Conservation (phyloP, 2,113 vertebrate species). For the Muscicapa adusta region DNA sequence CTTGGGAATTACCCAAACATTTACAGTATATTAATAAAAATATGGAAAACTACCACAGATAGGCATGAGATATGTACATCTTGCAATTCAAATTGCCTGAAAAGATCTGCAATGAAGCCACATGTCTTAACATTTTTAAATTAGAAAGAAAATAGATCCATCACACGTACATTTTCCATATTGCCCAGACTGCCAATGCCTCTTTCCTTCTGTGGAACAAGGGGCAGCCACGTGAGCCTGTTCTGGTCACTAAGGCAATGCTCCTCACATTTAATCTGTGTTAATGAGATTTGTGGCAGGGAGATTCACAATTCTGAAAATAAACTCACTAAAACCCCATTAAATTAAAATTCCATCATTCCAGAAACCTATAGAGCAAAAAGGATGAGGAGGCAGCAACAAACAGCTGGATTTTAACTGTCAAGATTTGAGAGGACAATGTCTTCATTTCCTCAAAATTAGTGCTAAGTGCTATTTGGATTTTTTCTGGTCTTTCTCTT, state of each 20-base stretch:
- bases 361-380: background rate
- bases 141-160: background rate
- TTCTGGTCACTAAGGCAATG: background rate
- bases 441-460: background rate
- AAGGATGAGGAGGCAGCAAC: background rate
- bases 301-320: background rate
- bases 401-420: background rate
- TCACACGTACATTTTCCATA: background rate
- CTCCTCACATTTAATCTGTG: background rate
- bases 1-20: background rate
- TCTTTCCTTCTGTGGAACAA: background rate
- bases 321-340: background rate
- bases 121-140: background rate
- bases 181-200: background rate
- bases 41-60: background rate
- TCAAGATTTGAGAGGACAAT: background rate
- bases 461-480: background rate
- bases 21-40: background rate
- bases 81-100: conserved; percentile 12
- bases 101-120: conserved; percentile 5
- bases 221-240: background rate
- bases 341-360: background rate
- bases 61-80: background rate
- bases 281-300: background rate
- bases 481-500: background rate